A percentile compares a stretch with the other conserved stretches of the same genome.
Conservation (phyloP, 92 coral and sea anemone species). For the Siderastrea radians region DNA sequence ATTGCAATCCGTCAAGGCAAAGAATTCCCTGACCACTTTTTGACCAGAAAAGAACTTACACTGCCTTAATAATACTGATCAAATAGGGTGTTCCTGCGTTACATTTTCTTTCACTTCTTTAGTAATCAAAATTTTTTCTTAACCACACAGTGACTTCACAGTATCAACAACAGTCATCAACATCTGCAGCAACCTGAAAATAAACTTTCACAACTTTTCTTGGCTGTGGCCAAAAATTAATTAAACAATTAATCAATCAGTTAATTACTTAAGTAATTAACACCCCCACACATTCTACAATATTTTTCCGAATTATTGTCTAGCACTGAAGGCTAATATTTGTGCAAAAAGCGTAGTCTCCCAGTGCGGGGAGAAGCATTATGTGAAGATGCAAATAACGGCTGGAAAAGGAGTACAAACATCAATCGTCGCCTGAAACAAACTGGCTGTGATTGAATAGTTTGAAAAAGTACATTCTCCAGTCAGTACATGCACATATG, state of each 20-base stretch:
- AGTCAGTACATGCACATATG: neutral
- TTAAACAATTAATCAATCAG: neutral
- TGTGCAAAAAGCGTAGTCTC: neutral
- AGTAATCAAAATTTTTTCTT: too few relatives aligned
- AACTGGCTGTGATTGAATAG: neutral
- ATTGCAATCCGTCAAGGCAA: slow-evolving; percentile 14
- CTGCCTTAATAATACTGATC: slow-evolving; percentile 6
- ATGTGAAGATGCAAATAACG: slow-evolving; percentile 16
- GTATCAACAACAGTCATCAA: too few relatives aligned
- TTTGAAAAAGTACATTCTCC: slow-evolving; percentile 1
- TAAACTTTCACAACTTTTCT: neutral
- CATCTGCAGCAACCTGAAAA: too few relatives aligned
- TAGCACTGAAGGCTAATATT: slow-evolving; percentile 13
- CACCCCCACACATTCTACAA: slow-evolving; percentile 6
- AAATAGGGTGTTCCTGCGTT: too few relatives aligned
- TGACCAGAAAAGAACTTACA: slow-evolving; percentile 13
- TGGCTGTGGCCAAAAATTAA: neutral
- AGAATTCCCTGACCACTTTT: neutral
- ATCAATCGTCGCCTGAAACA: neutral
- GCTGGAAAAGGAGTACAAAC: neutral
- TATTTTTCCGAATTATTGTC: slow-evolving; percentile 18
- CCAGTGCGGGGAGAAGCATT: neutral
- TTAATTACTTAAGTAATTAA: neutral
- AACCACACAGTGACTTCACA: too few relatives aligned
- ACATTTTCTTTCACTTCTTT: too few relatives aligned